Percentiles rank a stretch among this genome's conserved stretches.
Conservation (phyloP, 2,888 invertebrate genomes). For the Pandemis heparana region DNA sequence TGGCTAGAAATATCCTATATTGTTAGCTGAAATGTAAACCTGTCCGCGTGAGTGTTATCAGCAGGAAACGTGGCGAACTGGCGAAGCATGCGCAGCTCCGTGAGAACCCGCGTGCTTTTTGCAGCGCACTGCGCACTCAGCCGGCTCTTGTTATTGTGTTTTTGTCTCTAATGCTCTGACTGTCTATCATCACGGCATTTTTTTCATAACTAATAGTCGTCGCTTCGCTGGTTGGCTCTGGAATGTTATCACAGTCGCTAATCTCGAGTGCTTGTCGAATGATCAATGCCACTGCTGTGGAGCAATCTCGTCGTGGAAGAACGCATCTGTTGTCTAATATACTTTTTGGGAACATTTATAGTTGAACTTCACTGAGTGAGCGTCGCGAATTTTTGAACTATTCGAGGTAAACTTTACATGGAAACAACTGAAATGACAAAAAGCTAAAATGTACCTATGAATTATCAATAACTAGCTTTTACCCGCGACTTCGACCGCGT, state of each 20-base stretch:
- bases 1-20: neutral
- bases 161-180: conserved; percentile 30
- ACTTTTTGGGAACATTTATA: neutral
- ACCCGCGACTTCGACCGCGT: too few species aligned
- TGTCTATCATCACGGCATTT: conserved; percentile 13
- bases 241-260: conserved; percentile 35
- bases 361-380: neutral
- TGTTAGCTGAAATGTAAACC: conserved; percentile 3
- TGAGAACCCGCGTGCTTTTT: conserved; percentile 28
- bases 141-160: conserved; percentile 38
- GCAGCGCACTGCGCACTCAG: conserved; percentile 7
- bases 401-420: too few species aligned
- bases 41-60: conserved; percentile 13
- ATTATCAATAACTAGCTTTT: too few species aligned
- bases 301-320: conserved; percentile 28
- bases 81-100: conserved; percentile 19
- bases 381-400: neutral
- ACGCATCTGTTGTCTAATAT: neutral
- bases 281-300: conserved; percentile 38
- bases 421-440: too few species aligned
- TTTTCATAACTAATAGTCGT: conserved; percentile 10
- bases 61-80: neutral
- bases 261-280: conserved; percentile 32
- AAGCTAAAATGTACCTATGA: too few species aligned
- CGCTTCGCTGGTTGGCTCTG: conserved; percentile 14